A percentile compares a stretch with the other conserved stretches of the same genome.
phyloP scores from a whole-genome alignment of 2,888 invertebrate species.

The Standfussiana lucernea region DNA sequence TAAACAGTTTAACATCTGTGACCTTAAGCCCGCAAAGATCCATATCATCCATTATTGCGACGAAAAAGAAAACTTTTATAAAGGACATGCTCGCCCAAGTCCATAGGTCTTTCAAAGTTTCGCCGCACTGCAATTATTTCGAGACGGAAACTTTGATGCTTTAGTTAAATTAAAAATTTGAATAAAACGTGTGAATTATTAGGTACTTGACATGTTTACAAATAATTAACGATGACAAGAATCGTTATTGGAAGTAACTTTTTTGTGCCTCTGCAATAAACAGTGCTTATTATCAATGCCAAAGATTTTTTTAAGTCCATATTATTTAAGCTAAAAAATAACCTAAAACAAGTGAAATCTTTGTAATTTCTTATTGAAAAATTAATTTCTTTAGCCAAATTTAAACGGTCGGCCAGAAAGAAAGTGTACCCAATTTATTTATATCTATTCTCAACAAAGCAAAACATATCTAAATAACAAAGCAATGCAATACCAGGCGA shows the following conservation, averaged over 20 bases:
- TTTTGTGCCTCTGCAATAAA: neutral
- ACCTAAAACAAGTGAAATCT: neutral
- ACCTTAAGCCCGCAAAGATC: constrained; percentile 42
- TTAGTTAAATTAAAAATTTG: constrained; percentile 35
- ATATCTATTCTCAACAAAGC: neutral
- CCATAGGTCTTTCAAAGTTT: constrained; percentile 62
- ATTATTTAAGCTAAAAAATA: neutral
- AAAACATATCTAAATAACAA: constrained; percentile 8
- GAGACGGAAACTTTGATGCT: constrained; percentile 53
- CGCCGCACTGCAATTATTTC: constrained; percentile 65
- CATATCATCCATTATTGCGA: constrained; percentile 57
- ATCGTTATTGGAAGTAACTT: neutral
- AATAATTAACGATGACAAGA: neutral
- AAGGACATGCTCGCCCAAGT: constrained; percentile 46
- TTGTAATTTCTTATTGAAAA: neutral
- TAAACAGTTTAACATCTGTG: constrained; percentile 44
- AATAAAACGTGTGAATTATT: constrained; percentile 18
- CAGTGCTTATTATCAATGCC: neutral
- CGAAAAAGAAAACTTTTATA: constrained; percentile 62
- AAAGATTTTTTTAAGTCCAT: neutral
- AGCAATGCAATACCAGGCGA: constrained; percentile 21
- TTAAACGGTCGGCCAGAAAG: neutral
- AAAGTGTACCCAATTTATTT: neutral
- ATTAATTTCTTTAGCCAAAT: neutral
- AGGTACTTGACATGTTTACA: constrained; percentile 6